Evolutionary conservation across 2,113 vertebrate genomes (phyloP).

Genomic region (Lontra canadensis): DNA sequence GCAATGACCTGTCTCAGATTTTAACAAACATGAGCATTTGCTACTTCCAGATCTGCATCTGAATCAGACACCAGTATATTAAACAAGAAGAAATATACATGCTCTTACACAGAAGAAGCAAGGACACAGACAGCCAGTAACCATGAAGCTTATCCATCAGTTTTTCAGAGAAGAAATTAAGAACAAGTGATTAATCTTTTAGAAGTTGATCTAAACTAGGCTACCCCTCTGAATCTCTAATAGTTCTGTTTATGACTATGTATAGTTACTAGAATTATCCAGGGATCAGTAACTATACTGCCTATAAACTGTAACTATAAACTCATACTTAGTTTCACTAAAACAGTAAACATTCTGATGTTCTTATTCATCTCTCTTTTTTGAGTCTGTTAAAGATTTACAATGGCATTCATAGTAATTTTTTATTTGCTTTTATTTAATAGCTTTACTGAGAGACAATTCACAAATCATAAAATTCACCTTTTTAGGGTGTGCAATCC

Average conservation of each 20-base stretch:
- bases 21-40: not conserved
- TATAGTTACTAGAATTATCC: not conserved
- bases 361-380: not conserved
- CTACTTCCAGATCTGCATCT: not conserved
- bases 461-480: not conserved
- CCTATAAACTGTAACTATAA: no score
- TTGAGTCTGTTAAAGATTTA: not conserved
- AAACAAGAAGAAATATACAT: not conserved
- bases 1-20: not conserved
- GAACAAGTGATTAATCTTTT: not conserved
- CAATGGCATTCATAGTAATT: not conserved
- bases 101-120: not conserved
- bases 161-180: not conserved
- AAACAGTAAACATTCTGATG: not conserved
- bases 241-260: not conserved
- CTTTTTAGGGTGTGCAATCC: not conserved
- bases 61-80: not conserved
- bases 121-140: not conserved
- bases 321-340: not conserved
- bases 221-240: not conserved
- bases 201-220: constrained; percentile 5
- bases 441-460: not conserved
- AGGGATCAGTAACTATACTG: not conserved
- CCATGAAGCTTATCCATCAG: not conserved
- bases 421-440: not conserved